Conservation (phyloP, 2,888 invertebrate genomes). For the Cryptophagus acutangulus region DNA sequence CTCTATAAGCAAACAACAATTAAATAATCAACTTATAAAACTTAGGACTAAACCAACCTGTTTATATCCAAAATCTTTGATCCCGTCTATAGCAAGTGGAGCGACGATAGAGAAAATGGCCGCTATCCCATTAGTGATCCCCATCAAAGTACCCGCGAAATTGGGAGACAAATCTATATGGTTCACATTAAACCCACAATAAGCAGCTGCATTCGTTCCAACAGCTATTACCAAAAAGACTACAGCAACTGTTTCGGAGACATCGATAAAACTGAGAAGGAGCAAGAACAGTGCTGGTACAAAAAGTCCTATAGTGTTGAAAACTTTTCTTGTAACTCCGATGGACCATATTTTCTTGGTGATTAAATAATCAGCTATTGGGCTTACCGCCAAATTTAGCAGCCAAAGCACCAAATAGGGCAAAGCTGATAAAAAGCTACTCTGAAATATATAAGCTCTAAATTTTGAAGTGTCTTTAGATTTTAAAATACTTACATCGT, state of each 20-base stretch:
- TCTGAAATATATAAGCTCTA: too few species aligned
- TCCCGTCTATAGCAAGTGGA: constrained; percentile 49
- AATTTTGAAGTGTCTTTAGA: too few species aligned
- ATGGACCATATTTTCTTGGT: constrained; percentile 43
- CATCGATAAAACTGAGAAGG: constrained; percentile 29
- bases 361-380: constrained; percentile 58
- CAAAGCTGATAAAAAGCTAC: constrained; percentile 62
- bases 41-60: background rate
- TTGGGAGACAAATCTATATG: constrained; percentile 82
- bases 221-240: constrained; percentile 65
- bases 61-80: background rate
- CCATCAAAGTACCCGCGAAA: constrained; percentile 80
- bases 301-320: constrained; percentile 58
- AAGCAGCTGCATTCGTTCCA: constrained; percentile 69
- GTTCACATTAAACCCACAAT: constrained; percentile 71
- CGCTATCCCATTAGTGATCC: constrained; percentile 75
- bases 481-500: too few species aligned
- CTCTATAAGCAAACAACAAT: constrained; percentile 41
- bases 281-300: constrained; percentile 35
- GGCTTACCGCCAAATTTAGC: constrained; percentile 65
- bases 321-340: constrained; percentile 57
- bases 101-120: constrained; percentile 76
- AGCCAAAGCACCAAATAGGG: constrained; percentile 71
- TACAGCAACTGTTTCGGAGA: constrained; percentile 51
- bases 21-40: background rate